These are phyloP conservation scores for Trichogramma dendrolimi DNA, from an alignment of 2,888 invertebrate genomes.

Conservation along the genomic window DNA sequence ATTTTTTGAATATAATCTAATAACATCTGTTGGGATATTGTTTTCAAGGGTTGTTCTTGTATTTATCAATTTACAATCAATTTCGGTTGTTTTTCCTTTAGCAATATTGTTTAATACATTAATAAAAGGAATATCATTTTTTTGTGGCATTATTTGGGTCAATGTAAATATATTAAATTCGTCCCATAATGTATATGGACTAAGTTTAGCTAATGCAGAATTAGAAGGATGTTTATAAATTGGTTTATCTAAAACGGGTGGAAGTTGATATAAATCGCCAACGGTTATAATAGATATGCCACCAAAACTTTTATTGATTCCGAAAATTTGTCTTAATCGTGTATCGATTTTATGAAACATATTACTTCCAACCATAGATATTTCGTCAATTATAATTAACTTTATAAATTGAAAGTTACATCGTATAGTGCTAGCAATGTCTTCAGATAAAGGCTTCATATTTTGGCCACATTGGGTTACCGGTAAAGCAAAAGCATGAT, in stretches of 20 bases:
- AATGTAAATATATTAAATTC: conserved; percentile 19
- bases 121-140: conserved; percentile 34
- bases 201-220: too few relatives aligned
- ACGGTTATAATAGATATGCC: conserved; percentile 42
- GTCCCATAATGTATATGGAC: too few relatives aligned
- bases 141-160: conserved; percentile 40
- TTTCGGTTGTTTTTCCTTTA: conserved; percentile 29
- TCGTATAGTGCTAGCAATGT: conserved; percentile 30
- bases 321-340: conserved; percentile 39
- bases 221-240: conserved; percentile 31
- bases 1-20: too few relatives aligned
- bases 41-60: conserved; percentile 5
- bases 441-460: conserved; percentile 19
- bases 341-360: conserved; percentile 35
- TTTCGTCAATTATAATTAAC: conserved; percentile 42
- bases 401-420: conserved; percentile 30
- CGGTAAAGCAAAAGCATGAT: conserved; percentile 32
- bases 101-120: conserved; percentile 36
- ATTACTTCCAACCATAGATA: conserved; percentile 40
- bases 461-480: conserved; percentile 10
- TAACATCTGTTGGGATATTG: too few relatives aligned
- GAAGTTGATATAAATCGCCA: conserved; percentile 43
- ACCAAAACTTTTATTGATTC: too few relatives aligned
- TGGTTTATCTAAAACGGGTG: conserved; percentile 36
- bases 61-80: conserved; percentile 29